Evolutionary conservation across 2,797 vertebrate species (phyloP), one percentile per base, ranked within the genome.

Genomic region (Rhinogobio ventralis): DNA sequence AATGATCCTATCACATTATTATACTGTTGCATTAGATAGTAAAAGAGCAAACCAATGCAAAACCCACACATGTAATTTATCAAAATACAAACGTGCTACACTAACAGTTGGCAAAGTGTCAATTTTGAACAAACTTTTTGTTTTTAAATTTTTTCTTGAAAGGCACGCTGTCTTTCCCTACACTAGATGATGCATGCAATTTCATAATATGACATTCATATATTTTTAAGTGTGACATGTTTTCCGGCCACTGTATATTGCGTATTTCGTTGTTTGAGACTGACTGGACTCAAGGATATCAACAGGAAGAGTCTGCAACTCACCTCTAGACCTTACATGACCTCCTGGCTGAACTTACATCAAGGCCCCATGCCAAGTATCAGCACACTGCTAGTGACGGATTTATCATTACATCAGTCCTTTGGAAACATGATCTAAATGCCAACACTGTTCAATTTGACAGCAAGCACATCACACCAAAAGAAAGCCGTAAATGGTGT

Each of bases 401-500:
- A 62, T 28, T 46, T 6, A 46, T 66, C 20, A 36, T 57, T 42
- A 81, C 74, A 53, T 83, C 8, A 33, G 68, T 83, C 45, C 39
- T 28, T 83, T 81, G 33, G 79, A 88, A 87, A 87, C 64, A 51
- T 30, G 51, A 85, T 86, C 64, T 49, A 83, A 79, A 73, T 79
- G 69, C 69, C 69, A 75, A 79, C 81, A 71, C 81, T 73, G 36
- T 86, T 89, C 71, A 81, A 62, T 87, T 77, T 13, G 72, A 85
- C 67, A 86, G 62, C 60, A 73, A 60, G 13, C 25, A 57, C 81
- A 82, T 71, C 46, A 46, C 39, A 76, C 80, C 23, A 75, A 83
- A 80, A 76, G 81, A 89, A 85, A 86, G 79, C 67, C 7, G 71
- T 62, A 85, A 87, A 87, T 87, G 86, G 83, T 87, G 86, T 86